phyloP scores from a whole-genome alignment of 2,888 invertebrate species.

The Perdita meconis region DNA sequence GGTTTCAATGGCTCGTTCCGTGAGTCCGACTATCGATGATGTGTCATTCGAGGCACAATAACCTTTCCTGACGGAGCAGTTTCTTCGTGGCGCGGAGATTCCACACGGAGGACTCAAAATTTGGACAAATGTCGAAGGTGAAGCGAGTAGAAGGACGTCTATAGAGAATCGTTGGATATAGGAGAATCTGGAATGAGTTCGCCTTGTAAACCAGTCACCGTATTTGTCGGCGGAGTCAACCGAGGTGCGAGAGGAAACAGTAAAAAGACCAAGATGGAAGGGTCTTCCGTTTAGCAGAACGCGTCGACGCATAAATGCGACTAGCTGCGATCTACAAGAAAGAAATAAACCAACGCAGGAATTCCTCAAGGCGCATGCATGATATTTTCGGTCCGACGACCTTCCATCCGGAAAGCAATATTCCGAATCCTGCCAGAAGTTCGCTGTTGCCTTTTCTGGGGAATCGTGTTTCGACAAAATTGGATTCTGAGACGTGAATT shows the following conservation, averaged over 20 bases:
- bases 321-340: conserved; percentile 76
- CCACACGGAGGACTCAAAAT: conserved; percentile 33
- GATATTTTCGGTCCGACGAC: conserved; percentile 80
- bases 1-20: conserved; percentile 49
- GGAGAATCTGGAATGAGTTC: too few relatives aligned
- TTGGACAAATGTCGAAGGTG: too few relatives aligned
- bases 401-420: conserved; percentile 71
- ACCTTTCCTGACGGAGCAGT: conserved; percentile 35
- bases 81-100: conserved; percentile 41
- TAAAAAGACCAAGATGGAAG: not conserved
- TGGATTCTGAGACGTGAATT: conserved; percentile 13
- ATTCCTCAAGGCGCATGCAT: conserved; percentile 76
- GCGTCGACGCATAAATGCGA: conserved; percentile 57
- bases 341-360: conserved; percentile 78
- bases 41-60: conserved; percentile 51
- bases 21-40: conserved; percentile 16
- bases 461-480: conserved; percentile 29
- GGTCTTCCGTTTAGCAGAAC: conserved; percentile 39
- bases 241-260: not conserved
- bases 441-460: not conserved
- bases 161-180: too few relatives aligned
- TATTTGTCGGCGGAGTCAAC: conserved; percentile 45
- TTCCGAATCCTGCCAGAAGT: conserved; percentile 39
- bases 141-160: too few relatives aligned
- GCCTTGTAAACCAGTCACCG: conserved; percentile 38